phyloP scores from a whole-genome alignment of 2,888 invertebrate genomes.

The Pseudanteris insignis region DNA sequence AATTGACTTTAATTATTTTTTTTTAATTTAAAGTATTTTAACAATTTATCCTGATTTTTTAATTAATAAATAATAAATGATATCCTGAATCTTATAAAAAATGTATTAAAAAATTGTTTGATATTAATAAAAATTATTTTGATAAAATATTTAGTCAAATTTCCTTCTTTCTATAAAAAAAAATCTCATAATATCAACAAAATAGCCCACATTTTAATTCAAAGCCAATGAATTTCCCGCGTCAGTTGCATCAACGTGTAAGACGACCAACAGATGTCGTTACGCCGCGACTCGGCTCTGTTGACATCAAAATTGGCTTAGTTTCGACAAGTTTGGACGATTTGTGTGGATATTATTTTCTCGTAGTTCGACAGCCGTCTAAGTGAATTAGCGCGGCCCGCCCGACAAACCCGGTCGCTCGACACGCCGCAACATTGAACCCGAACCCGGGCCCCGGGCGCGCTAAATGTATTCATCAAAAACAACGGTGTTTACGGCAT shows the following conservation, averaged over 20 bases:
- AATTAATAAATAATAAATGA: no score
- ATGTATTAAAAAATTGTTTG: no score
- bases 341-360: constrained; percentile 7
- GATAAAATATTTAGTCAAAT: no score
- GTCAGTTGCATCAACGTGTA: background rate
- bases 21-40: no score
- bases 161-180: no score
- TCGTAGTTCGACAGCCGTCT: background rate
- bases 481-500: constrained; percentile 22
- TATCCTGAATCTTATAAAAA: no score
- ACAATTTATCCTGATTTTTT: no score
- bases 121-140: no score
- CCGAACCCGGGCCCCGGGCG: background rate
- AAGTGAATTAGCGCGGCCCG: background rate
- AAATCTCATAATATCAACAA: no score
- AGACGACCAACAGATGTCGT: constrained; percentile 13
- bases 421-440: background rate
- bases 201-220: background rate
- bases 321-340: constrained; percentile 19
- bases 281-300: constrained; percentile 10
- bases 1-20: no score
- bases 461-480: constrained; percentile 28
- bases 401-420: background rate
- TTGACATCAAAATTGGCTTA: constrained; percentile 27
- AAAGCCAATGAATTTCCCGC: constrained; percentile 2